phyloP scores from a whole-genome alignment of 2,888 invertebrate species.

The Zaprionus lineosus region DNA sequence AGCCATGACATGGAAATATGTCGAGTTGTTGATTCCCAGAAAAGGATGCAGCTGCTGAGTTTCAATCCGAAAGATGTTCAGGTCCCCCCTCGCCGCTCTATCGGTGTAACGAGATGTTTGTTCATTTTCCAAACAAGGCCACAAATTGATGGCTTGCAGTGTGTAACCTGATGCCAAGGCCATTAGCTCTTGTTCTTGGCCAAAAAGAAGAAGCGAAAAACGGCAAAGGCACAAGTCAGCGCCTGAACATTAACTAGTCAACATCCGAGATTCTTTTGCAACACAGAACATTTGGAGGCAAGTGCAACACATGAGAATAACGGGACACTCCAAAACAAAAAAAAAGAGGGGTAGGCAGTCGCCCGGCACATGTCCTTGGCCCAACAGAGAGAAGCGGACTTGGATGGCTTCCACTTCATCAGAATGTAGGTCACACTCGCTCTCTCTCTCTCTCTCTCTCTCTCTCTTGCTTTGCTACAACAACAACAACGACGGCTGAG shows the following conservation, averaged over 20 bases:
- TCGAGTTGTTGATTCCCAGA: slow-evolving; percentile 8
- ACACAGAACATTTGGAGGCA: not conserved
- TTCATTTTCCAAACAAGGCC: too few relatives aligned
- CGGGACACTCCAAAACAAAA: too few relatives aligned
- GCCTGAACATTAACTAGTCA: slow-evolving; percentile 19
- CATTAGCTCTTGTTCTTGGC: not conserved
- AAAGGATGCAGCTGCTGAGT: not conserved
- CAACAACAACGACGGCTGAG: too few relatives aligned
- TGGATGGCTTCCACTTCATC: too few relatives aligned
- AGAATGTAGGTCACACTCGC: slow-evolving; percentile 34
- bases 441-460: too few relatives aligned
- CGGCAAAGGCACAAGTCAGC: slow-evolving; percentile 10
- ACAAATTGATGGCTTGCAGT: slow-evolving; percentile 22
- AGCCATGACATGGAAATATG: slow-evolving; percentile 17
- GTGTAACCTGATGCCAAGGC: slow-evolving; percentile 35
- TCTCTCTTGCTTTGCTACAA: too few relatives aligned
- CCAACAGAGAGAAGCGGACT: too few relatives aligned
- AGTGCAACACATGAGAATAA: not conserved
- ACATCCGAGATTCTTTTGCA: not conserved
- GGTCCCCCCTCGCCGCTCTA: too few relatives aligned
- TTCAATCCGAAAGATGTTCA: too few relatives aligned
- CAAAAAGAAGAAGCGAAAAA: too few relatives aligned
- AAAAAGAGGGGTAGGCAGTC: too few relatives aligned
- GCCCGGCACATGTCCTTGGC: slow-evolving; percentile 19
- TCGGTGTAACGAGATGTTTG: too few relatives aligned